Evolutionary conservation across 2,797 vertebrate genomes (phyloP).

Genomic region (Peromyscus attwateri): DNA sequence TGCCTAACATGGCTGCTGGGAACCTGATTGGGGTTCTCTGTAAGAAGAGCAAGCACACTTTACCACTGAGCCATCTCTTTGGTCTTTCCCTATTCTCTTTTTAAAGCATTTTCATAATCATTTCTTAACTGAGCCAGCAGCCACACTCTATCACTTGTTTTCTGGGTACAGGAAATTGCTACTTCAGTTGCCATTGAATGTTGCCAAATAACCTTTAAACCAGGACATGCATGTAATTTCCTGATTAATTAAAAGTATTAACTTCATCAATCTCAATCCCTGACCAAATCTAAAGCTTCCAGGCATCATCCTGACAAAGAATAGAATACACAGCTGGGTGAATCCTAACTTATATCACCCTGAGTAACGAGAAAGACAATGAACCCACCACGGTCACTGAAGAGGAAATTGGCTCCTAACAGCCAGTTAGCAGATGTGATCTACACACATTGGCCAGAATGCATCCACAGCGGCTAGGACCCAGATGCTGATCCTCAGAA

Average conservation of each 20-base stretch:
- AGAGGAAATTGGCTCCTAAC: neutral
- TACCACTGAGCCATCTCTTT: neutral
- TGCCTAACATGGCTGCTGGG: neutral
- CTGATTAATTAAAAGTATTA: slow-evolving; percentile 72
- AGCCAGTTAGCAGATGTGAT: neutral
- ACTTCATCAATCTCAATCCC: slow-evolving; percentile 68
- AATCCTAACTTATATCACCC: slow-evolving; percentile 62
- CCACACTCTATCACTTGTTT: neutral
- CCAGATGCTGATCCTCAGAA: neutral
- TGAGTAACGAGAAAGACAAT: slow-evolving; percentile 55
- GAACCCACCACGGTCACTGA: slow-evolving; percentile 22
- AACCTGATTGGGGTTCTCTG: neutral
- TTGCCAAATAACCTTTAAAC: slow-evolving; percentile 66
- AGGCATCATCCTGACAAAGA: slow-evolving; percentile 55
- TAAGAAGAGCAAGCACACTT: neutral
- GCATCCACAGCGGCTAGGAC: neutral
- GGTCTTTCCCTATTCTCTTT: neutral
- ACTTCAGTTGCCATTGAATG: slow-evolving; percentile 50
- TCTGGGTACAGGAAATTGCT: slow-evolving; percentile 1
- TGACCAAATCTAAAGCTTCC: slow-evolving; percentile 65
- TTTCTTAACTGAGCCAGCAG: neutral
- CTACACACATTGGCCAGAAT: neutral
- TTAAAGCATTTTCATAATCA: neutral
- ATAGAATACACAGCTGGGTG: slow-evolving; percentile 47
- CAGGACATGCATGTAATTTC: slow-evolving; percentile 52